Percentiles rank a stretch among this genome's conserved stretches.
phyloP scores from a whole-genome alignment of 2,113 vertebrate species.

The Amia ocellicauda region DNA sequence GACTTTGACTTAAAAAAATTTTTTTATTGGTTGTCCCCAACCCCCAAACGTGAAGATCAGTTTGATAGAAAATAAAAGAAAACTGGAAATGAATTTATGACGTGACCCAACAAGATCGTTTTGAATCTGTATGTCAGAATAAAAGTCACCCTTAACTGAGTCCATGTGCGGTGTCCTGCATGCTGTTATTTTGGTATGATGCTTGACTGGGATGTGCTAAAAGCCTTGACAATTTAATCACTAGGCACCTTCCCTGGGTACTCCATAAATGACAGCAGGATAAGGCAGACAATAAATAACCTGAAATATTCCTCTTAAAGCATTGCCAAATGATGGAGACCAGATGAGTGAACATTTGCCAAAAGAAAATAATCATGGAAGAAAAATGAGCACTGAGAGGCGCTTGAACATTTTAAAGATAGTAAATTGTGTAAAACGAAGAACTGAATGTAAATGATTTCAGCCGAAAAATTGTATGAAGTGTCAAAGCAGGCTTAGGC shows the following conservation, averaged over 20 bases:
- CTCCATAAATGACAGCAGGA: constrained; percentile 16
- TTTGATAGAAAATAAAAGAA: neutral
- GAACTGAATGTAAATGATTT: constrained; percentile 6
- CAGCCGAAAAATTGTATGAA: constrained; percentile 16
- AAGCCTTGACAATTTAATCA: constrained; percentile 24
- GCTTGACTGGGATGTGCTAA: constrained; percentile 6
- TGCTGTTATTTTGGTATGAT: neutral
- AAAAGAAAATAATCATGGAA: constrained; percentile 25
- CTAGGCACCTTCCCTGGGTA: constrained; percentile 5
- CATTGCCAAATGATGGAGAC: constrained; percentile 16
- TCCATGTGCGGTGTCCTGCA: neutral
- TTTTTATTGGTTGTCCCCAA: too few relatives aligned
- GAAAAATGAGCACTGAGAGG: constrained; percentile 14
- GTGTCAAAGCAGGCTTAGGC: constrained; percentile 23
- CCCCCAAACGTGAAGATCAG: too few relatives aligned
- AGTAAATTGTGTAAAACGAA: constrained; percentile 17
- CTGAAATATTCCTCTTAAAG: constrained; percentile 17
- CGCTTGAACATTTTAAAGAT: neutral
- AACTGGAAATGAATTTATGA: neutral
- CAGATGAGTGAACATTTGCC: constrained; percentile 27
- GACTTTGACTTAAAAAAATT: too few relatives aligned
- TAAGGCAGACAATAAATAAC: constrained; percentile 19
- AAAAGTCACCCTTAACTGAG: neutral
- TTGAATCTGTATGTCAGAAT: neutral
- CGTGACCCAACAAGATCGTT: neutral